Evolutionary conservation across 2,888 invertebrate species (phyloP).

Genomic region (Morinoia aosen): DNA sequence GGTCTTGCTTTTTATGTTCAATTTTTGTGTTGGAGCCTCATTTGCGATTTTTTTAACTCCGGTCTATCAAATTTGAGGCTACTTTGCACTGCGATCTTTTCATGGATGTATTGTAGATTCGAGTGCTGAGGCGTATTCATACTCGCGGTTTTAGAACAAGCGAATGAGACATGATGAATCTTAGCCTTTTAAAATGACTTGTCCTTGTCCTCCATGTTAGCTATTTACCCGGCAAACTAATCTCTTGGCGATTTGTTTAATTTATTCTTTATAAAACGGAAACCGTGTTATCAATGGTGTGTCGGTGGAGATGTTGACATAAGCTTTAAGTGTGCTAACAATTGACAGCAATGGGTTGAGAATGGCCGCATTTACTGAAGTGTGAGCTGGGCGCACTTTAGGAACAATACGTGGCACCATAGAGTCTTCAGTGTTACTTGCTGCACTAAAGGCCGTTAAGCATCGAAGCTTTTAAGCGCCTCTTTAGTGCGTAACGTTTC

Average conservation of each 20-base stretch:
- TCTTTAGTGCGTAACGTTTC: conserved; percentile 37
- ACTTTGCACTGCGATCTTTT: too few relatives aligned
- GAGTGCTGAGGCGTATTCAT: background rate
- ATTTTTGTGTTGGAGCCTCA: too few relatives aligned
- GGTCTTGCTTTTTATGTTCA: too few relatives aligned
- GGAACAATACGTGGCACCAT: background rate
- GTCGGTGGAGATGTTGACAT: background rate
- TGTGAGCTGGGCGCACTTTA: background rate
- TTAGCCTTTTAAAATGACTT: too few relatives aligned
- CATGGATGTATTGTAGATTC: too few relatives aligned
- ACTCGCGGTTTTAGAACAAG: background rate
- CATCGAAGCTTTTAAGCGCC: conserved; percentile 28
- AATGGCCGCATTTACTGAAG: background rate
- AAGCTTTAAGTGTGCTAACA: background rate
- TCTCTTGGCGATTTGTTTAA: background rate
- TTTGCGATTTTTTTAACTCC: too few relatives aligned
- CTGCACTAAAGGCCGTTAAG: background rate
- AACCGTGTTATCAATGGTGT: background rate
- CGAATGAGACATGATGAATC: background rate
- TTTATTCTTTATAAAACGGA: background rate
- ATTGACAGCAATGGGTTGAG: background rate
- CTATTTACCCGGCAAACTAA: background rate
- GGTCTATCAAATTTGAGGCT: too few relatives aligned
- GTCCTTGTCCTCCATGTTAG: too few relatives aligned
- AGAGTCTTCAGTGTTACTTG: background rate